Evolutionary conservation across 2,113 vertebrate genomes (phyloP), one percentile per base, ranked within the genome.

Genomic region (Columba livia): DNA sequence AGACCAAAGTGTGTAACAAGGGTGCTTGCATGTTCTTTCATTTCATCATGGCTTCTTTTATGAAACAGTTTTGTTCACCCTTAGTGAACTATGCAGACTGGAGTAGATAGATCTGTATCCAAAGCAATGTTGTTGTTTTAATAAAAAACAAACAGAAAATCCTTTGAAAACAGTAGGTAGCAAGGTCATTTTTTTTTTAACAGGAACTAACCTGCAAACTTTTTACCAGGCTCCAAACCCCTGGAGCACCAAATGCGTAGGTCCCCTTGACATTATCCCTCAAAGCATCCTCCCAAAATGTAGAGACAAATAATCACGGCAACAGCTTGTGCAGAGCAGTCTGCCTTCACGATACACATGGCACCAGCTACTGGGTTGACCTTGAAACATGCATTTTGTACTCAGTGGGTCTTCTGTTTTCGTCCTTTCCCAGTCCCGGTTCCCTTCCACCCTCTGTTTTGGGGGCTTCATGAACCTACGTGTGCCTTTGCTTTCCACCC

Each of bases 401-500:
- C 69, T 93, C 3, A 0, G 71, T 84, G 65, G 89, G 72, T 96
- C 95, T 94, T 96, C 88, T 92, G 72, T 70, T 94, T 88, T 88
- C 11, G 25, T 92, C 75, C 74, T 88, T 83, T 77, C 54, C 67
- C n/a, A 19, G 3, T 19, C 54, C 42, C 10, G 0, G 9, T 26
- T 84, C 88, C 42, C 74, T 79, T 67, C 56, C 89, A 97, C 92
- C 95, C 93, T 94, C 93, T 91, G 29, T 75, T 85, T 60, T 6
- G 89, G 94, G 96, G 84, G 89, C 60, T 91, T 92, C 97, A 95
- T 97, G 94, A 97, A 96, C 98, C 98, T 98, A 97, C 95, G 98
- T 98, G 99, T 99, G 99, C 99, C 99, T 99, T 99, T 98, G 98
- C 98, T 98, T 98, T 98, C 98, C 98, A 98, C 98, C 98, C 98